Percentiles rank a stretch among this genome's conserved stretches.
Evolutionary conservation across 2,113 vertebrate species (phyloP).

Genomic region (Callospermophilus lateralis): DNA sequence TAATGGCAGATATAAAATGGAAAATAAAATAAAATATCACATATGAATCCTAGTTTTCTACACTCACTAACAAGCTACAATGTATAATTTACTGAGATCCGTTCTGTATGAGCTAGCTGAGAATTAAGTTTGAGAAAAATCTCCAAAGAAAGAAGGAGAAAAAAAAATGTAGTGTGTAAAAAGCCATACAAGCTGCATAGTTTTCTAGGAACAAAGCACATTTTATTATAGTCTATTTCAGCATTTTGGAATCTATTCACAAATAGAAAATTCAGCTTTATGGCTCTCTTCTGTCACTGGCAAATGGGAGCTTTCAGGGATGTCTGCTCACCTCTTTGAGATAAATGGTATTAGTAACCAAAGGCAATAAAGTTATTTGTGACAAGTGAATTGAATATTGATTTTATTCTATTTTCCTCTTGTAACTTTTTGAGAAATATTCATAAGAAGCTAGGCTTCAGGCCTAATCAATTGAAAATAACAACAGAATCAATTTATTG

Average conservation of each 20-base stretch:
- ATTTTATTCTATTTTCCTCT: constrained; percentile 67
- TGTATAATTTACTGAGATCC: constrained; percentile 7
- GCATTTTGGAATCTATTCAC: constrained; percentile 68
- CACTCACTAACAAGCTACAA: background rate
- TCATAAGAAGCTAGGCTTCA: constrained; percentile 58
- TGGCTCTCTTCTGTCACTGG: constrained; percentile 59
- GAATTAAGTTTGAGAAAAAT: constrained; percentile 65
- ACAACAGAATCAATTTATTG: constrained; percentile 63
- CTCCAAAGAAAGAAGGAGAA: background rate
- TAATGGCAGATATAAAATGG: background rate
- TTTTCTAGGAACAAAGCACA: constrained; percentile 66
- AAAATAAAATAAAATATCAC: constrained; percentile 22
- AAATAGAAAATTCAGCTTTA: constrained; percentile 64
- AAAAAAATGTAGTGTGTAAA: background rate
- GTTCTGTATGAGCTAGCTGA: background rate
- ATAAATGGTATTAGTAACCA: constrained; percentile 68
- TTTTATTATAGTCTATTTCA: constrained; percentile 73
- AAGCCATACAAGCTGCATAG: background rate
- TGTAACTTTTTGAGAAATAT: constrained; percentile 66
- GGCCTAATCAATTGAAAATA: constrained; percentile 67
- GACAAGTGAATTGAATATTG: constrained; percentile 76
- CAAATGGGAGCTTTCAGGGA: constrained; percentile 64
- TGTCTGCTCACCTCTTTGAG: constrained; percentile 60
- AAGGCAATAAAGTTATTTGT: constrained; percentile 71
- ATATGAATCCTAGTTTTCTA: constrained; percentile 22